phyloP scores from a whole-genome alignment of 2,888 invertebrate genomes.

The Drosophila nigricruria region DNA sequence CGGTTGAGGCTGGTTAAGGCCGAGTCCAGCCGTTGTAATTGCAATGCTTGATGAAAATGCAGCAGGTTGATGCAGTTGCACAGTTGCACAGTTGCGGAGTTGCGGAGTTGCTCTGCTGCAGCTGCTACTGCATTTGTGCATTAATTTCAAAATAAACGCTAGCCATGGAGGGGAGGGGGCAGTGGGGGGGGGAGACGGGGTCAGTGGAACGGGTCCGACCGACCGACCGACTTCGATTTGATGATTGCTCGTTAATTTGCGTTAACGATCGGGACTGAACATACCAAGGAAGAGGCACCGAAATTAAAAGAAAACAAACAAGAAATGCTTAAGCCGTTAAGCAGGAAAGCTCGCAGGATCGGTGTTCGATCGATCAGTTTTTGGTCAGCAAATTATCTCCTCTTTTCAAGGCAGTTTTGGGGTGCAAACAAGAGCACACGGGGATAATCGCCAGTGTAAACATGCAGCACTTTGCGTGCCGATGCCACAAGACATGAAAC shows the following conservation, averaged over 20 bases:
- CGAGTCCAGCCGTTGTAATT: constrained; percentile 63
- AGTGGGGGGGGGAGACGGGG: not conserved
- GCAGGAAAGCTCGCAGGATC: constrained; percentile 57
- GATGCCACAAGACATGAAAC: constrained; percentile 69
- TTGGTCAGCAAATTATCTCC: constrained; percentile 80
- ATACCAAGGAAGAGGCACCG: constrained; percentile 11
- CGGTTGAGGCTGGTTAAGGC: constrained; percentile 9
- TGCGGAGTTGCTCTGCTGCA: constrained; percentile 44
- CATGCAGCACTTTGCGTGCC: constrained; percentile 79
- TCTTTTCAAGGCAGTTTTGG: constrained; percentile 61
- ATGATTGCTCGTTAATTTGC: constrained; percentile 82
- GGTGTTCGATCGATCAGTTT: constrained; percentile 68
- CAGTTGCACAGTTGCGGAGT: not conserved
- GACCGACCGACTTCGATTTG: constrained; percentile 74
- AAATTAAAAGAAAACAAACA: constrained; percentile 63
- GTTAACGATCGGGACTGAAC: constrained; percentile 72
- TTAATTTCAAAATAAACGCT: constrained; percentile 77
- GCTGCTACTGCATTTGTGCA: constrained; percentile 66
- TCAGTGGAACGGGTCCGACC: constrained; percentile 35
- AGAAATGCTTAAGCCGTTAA: constrained; percentile 63
- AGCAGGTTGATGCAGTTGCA: constrained; percentile 50
- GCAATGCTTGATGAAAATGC: constrained; percentile 78
- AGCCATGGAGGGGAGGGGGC: constrained; percentile 31
- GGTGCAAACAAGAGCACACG: constrained; percentile 40
- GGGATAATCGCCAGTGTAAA: constrained; percentile 80